Conservation (phyloP, 2,113 vertebrate genomes). For the Ammospiza nelsoni region DNA sequence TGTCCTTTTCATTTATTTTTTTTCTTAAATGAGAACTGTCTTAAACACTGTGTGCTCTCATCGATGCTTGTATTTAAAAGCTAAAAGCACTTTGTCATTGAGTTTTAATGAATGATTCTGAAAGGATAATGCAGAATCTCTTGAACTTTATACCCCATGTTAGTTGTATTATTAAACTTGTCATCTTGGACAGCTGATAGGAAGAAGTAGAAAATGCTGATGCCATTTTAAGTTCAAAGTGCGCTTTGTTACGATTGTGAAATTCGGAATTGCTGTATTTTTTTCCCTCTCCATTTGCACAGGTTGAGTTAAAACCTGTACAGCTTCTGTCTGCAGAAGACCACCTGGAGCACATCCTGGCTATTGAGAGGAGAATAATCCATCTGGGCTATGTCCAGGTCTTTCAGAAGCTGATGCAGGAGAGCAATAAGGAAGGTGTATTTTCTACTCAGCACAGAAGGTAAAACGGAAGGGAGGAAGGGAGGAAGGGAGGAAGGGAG, state of each 20-base stretch:
- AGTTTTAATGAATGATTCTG: neutral
- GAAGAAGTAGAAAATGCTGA: neutral
- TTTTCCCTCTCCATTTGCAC: neutral
- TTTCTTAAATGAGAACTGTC: neutral
- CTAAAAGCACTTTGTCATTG: neutral
- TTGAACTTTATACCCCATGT: neutral
- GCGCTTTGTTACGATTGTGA: neutral
- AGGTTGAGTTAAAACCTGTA: constrained; percentile 78
- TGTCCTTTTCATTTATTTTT: neutral
- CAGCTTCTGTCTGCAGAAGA: constrained; percentile 69
- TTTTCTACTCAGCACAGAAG: neutral
- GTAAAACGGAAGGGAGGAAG: no score
- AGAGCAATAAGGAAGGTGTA: constrained; percentile 59
- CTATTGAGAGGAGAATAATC: constrained; percentile 78
- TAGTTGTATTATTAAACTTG: neutral
- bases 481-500: no score
- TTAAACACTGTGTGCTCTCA: neutral
- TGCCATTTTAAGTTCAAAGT: neutral
- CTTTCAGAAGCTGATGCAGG: constrained; percentile 75
- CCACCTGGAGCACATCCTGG: constrained; percentile 74
- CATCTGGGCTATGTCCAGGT: constrained; percentile 71
- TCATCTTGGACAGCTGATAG: neutral
- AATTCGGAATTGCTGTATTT: neutral
- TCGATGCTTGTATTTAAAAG: neutral
- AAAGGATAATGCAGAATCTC: neutral